Evolutionary conservation across 2,888 invertebrate species (phyloP).

Genomic region (Ochlodes sylvanus): DNA sequence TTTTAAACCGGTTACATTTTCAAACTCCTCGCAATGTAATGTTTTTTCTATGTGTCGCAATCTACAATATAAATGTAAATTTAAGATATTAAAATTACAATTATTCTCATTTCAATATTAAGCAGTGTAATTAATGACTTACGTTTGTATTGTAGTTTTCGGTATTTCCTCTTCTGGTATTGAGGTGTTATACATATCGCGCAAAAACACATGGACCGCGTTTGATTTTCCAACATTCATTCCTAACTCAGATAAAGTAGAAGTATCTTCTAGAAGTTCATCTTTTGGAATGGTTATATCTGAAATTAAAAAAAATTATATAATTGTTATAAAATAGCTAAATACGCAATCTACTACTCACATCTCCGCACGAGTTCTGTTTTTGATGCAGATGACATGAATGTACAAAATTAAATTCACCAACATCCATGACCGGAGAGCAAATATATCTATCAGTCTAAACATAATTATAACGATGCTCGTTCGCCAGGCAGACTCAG

Average conservation of each 20-base stretch:
- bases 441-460: no score
- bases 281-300: conserved; percentile 23
- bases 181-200: conserved; percentile 41
- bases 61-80: background rate
- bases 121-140: conserved; percentile 28
- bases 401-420: no score
- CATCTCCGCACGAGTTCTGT: no score
- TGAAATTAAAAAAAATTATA: background rate
- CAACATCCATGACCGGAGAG: no score
- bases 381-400: no score
- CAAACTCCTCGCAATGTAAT: conserved; percentile 17
- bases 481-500: no score
- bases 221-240: conserved; percentile 40
- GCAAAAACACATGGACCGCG: conserved; percentile 40
- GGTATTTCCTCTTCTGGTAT: conserved; percentile 42
- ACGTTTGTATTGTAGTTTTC: conserved; percentile 46
- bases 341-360: background rate
- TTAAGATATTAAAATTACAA: no score
- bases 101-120: conserved; percentile 1
- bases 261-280: background rate
- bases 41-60: conserved; percentile 26
- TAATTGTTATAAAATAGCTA: no score
- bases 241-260: conserved; percentile 42
- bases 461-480: background rate
- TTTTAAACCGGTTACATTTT: conserved; percentile 47